Percentiles rank a stretch among this genome's conserved stretches.
phyloP scores from a whole-genome alignment of 2,113 vertebrate species.

The Nothocercus julius region DNA sequence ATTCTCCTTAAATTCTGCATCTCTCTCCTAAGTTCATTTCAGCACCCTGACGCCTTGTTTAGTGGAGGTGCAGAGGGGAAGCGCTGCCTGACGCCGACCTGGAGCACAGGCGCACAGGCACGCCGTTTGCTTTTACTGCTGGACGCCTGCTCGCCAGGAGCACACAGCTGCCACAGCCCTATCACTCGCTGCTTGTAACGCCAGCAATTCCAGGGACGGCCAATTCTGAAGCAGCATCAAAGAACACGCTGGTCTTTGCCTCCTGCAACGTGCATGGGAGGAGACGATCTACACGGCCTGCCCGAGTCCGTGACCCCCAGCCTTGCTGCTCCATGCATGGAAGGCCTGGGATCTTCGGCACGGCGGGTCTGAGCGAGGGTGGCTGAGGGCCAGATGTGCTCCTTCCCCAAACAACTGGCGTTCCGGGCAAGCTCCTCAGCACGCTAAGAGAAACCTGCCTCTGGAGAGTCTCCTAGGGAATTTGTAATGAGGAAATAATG shows the following conservation, averaged over 20 bases:
- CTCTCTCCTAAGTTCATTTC: background rate
- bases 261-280: background rate
- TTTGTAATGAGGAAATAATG: constrained; percentile 18
- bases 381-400: background rate
- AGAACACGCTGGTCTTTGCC: background rate
- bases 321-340: background rate
- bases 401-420: background rate
- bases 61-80: background rate
- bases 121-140: background rate
- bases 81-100: background rate
- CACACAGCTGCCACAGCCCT: background rate
- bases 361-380: background rate
- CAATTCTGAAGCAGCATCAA: background rate
- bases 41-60: background rate
- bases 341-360: background rate
- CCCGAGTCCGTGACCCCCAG: background rate
- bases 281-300: background rate
- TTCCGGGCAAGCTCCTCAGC: background rate
- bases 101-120: fast-evolving
- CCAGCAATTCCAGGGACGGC: background rate
- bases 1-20: background rate
- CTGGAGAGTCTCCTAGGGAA: background rate
- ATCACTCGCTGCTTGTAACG: background rate
- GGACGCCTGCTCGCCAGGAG: background rate
- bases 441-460: background rate